These are phyloP conservation scores for Micromussa lordhowensis DNA, from an alignment of 92 coral and sea anemone genomes.

Conservation along the genomic window DNA sequence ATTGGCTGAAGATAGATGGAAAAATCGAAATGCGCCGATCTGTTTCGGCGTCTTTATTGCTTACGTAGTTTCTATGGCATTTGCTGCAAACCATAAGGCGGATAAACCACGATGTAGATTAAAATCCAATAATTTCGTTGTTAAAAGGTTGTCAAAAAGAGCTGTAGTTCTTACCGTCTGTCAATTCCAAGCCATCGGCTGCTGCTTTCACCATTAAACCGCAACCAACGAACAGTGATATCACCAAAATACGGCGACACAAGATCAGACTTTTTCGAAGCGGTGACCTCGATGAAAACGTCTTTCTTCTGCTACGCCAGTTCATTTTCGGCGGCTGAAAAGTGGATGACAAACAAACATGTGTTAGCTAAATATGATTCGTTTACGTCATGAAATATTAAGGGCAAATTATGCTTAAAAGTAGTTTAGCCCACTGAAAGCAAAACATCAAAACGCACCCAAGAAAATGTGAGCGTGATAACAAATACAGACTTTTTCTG, in stretches of 20 bases:
- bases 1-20: constrained; percentile 34
- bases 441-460: constrained; percentile 8
- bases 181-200: constrained; percentile 62
- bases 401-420: constrained; percentile 35
- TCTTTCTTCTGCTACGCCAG: constrained; percentile 63
- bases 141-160: background rate
- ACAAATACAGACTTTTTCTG: background rate
- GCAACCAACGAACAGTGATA: constrained; percentile 81
- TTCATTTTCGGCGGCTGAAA: constrained; percentile 62
- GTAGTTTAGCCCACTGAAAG: constrained; percentile 34
- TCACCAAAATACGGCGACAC: constrained; percentile 74
- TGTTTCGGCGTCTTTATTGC: background rate
- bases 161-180: constrained; percentile 71
- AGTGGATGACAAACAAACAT: constrained; percentile 34
- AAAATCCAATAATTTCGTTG: constrained; percentile 20
- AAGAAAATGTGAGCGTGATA: background rate
- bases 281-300: constrained; percentile 61
- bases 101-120: background rate
- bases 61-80: background rate
- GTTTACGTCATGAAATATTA: constrained; percentile 41
- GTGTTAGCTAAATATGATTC: constrained; percentile 44
- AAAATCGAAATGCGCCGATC: background rate
- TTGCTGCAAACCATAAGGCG: constrained; percentile 1
- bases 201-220: constrained; percentile 81
- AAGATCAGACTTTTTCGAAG: constrained; percentile 68